Conservation (phyloP, 2,797 vertebrate species). For the Lithobates pipiens region DNA sequence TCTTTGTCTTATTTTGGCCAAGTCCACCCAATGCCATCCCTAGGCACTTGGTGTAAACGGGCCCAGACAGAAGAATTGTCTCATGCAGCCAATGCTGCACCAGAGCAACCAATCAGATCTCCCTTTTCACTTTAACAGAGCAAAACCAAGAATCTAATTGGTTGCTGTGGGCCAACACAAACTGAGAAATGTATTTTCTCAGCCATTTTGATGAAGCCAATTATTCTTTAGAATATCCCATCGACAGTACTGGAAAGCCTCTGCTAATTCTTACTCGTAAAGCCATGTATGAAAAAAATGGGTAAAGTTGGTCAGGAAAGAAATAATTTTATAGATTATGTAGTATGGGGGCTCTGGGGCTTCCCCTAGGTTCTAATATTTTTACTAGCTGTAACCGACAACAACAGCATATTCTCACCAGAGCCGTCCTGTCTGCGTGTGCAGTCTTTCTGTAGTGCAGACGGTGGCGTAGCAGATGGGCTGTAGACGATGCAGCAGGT, state of each 20-base stretch:
- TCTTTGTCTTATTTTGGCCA: too few relatives aligned
- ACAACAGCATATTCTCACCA: conserved; percentile 15
- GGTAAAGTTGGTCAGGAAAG: neutral
- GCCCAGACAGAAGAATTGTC: too few relatives aligned
- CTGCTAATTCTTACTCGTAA: neutral
- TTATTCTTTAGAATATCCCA: neutral
- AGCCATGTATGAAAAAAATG: fast-evolving
- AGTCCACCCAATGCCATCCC: too few relatives aligned
- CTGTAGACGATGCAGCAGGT: conserved; percentile 57
- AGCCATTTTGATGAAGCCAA: neutral
- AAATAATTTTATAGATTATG: conserved; percentile 3
- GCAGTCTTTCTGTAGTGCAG: conserved; percentile 15
- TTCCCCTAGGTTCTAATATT: conserved; percentile 5
- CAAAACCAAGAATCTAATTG: too few relatives aligned
- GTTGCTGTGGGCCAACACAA: neutral
- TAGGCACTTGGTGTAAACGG: too few relatives aligned
- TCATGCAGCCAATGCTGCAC: too few relatives aligned
- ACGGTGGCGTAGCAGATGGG: conserved; percentile 49
- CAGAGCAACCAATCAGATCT: too few relatives aligned
- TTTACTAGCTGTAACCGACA: conserved; percentile 7
- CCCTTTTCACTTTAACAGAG: too few relatives aligned
- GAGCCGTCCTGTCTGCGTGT: conserved; percentile 48
- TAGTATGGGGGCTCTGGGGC: neutral
- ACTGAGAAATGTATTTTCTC: neutral
- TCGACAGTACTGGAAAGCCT: neutral